A percentile compares a stretch with the other conserved stretches of the same genome.
Evolutionary conservation across 2,797 vertebrate genomes (phyloP).

Genomic region (Petrocephalus schoutedeni): DNA sequence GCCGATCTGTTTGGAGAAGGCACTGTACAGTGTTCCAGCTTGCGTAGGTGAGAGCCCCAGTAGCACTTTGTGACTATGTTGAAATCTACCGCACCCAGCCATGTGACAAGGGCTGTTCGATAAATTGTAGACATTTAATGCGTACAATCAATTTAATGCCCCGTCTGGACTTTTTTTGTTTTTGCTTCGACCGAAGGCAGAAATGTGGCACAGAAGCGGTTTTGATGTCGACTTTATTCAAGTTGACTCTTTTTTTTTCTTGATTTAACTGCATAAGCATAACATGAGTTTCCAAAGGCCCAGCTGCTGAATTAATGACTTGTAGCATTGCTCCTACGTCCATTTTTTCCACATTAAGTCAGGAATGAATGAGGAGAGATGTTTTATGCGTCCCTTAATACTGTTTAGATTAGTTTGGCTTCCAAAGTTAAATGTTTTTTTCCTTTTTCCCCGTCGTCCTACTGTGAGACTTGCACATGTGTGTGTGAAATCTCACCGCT

Average conservation of each 20-base stretch:
- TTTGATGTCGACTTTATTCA: slow-evolving; percentile 10
- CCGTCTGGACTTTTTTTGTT: neutral
- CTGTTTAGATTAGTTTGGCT: slow-evolving; percentile 9
- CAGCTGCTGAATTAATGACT: slow-evolving; percentile 1
- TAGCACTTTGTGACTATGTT: neutral
- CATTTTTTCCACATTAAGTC: slow-evolving; percentile 17
- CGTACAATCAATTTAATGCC: neutral
- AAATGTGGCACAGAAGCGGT: neutral
- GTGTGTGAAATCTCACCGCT: neutral
- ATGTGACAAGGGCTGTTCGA: neutral
- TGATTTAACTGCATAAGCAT: neutral
- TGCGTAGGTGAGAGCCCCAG: neutral
- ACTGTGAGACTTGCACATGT: neutral
- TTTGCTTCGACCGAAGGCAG: neutral
- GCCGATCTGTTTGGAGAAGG: neutral
- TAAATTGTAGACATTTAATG: neutral
- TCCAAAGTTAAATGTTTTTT: neutral
- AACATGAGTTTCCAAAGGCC: neutral
- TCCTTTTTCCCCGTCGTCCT: neutral
- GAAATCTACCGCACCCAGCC: neutral
- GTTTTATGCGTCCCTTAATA: neutral
- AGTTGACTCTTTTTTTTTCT: neutral
- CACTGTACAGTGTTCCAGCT: neutral
- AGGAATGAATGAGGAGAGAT: slow-evolving; percentile 12
- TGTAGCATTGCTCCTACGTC: neutral